Evolutionary conservation across 2,797 vertebrate genomes (phyloP), one percentile per base, ranked within the genome.

Genomic region (Artibeus lituratus): DNA sequence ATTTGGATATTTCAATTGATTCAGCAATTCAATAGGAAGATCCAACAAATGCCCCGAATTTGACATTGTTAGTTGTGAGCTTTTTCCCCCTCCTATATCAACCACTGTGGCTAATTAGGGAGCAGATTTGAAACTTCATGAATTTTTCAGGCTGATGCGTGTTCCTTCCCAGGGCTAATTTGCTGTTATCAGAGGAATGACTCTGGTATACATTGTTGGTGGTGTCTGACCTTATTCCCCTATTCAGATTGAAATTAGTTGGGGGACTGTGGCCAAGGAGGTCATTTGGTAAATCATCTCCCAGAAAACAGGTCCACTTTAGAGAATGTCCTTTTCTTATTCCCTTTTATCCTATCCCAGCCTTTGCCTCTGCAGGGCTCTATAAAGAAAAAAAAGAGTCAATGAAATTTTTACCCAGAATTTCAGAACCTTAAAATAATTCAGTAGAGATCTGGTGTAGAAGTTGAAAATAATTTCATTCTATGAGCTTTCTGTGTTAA

Each of bases 151-250:
- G 89, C 94, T 94, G 67, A 96, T 97, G 87, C 49, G 83, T 97
- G 88, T 67, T 67, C 96, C 49, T 97, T 87, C 87, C 94, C 84
- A 97, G 96, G 95, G 97, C 98, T 98, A 98, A 98, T 98, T 98
- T 98, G 96, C 98, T 97, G 94, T 98, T 98, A 98, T 98, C 96
- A 98, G 95, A 96, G 74, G 97, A 98, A 97, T 98, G 97, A 97
- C 96, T 97, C 49, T 90, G 67, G 74, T 98, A 96, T 97, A 97
- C 92, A 96, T 97, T 98, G 94, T 96, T 97, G 98, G 91, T 97
- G 65, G 53, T 82, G 91, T 97, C 96, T 89, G 96, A 87, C 82
- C 87, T 97, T 93, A 91, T 88, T 92, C 88, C 96, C 39, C 67
- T 94, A 94, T 86, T 95, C 81, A 96, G 95, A 98, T 97, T 96